Evolutionary conservation across 2,113 vertebrate species (phyloP).

Genomic region (Macaca mulatta): DNA sequence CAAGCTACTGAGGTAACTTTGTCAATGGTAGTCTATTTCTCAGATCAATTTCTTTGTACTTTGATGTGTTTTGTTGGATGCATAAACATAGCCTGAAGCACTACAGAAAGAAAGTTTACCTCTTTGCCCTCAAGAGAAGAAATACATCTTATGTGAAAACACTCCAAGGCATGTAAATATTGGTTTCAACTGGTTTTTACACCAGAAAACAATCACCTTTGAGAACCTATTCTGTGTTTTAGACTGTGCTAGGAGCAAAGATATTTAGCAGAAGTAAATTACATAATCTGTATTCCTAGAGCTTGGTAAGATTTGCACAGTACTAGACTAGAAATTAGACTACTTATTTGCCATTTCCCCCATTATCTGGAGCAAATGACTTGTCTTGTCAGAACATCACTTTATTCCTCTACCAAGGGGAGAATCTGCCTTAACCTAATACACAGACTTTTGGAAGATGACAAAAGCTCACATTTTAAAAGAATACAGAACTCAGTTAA

Average conservation of each 20-base stretch:
- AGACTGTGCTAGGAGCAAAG: not conserved
- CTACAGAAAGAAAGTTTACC: not conserved
- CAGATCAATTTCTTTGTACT: not conserved
- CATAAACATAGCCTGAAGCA: not conserved
- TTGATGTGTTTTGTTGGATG: not conserved
- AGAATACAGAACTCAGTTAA: not conserved
- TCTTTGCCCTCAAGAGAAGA: not conserved
- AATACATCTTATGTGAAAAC: not conserved
- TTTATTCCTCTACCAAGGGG: not conserved
- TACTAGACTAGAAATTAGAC: not conserved
- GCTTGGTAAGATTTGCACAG: not conserved
- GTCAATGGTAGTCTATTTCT: not conserved
- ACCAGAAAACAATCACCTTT: not conserved
- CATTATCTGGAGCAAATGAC: not conserved
- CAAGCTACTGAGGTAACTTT: not conserved
- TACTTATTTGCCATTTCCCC: not conserved
- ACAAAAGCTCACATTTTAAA: not conserved
- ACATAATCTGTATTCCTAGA: not conserved
- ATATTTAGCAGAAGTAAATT: not conserved
- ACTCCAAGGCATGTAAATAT: not conserved
- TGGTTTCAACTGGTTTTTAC: not conserved
- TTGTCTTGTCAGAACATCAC: not conserved
- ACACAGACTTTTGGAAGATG: not conserved
- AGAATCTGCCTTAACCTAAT: not conserved
- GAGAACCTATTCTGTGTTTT: not conserved